A percentile compares a stretch with the other conserved stretches of the same genome.
Evolutionary conservation across 2,113 vertebrate species (phyloP).

Genomic region (Lichenostomus cassidix): DNA sequence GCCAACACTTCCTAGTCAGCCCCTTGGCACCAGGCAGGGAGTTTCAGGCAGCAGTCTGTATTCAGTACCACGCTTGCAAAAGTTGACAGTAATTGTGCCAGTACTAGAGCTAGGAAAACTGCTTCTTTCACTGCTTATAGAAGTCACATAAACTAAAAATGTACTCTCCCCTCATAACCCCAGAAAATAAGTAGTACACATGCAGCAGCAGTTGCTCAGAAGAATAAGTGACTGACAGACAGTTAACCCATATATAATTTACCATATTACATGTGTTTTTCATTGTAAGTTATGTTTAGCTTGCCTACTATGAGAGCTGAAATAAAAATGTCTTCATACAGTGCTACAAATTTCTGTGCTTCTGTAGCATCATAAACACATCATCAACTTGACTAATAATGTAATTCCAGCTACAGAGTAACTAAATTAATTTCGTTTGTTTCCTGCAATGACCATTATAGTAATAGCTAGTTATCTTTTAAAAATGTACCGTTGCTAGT

Average conservation of each 20-base stretch:
- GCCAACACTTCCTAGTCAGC: neutral
- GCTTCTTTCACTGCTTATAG: neutral
- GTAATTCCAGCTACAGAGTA: neutral
- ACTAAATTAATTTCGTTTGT: neutral
- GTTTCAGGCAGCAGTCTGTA: neutral
- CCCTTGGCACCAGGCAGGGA: neutral
- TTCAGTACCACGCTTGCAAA: neutral
- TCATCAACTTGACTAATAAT: neutral
- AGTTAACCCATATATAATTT: neutral
- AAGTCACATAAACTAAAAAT: neutral
- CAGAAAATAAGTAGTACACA: neutral
- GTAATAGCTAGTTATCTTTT: neutral
- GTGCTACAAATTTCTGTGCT: neutral
- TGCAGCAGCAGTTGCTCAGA: neutral
- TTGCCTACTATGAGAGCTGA: neutral
- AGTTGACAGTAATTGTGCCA: neutral
- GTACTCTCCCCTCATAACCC: neutral
- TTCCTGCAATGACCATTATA: conserved; percentile 18
- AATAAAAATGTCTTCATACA: neutral
- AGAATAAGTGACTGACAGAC: neutral
- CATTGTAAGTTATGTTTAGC: neutral
- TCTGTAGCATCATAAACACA: neutral
- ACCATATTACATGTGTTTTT: neutral
- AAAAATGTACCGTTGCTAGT: neutral
- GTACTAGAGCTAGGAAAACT: neutral